These are phyloP conservation scores for Galbula dea DNA, from an alignment of 2,113 vertebrate genomes.

Conservation along the genomic window DNA sequence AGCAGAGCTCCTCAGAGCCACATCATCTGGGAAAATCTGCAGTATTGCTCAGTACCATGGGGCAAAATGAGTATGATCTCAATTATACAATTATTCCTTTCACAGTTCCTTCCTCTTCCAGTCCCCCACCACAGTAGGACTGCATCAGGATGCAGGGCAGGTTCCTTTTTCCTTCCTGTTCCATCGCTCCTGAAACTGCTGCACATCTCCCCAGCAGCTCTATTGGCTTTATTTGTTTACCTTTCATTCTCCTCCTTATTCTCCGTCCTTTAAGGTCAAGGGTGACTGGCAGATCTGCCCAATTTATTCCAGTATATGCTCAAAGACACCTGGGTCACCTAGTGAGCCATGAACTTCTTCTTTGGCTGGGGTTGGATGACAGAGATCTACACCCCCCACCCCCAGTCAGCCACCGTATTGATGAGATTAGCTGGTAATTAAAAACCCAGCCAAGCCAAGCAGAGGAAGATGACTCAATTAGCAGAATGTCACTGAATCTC, in stretches of 20 bases:
- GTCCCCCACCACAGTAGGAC: neutral
- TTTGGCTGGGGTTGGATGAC: neutral
- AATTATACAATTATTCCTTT: neutral
- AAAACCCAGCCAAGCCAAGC: slow-evolving; percentile 85
- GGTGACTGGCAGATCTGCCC: neutral
- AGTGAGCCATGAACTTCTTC: slow-evolving; percentile 6
- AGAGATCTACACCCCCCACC: slow-evolving; percentile 17
- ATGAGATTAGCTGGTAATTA: slow-evolving; percentile 97
- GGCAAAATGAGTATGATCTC: neutral
- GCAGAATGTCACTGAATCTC: slow-evolving; percentile 89
- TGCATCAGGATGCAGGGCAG: slow-evolving; percentile 36
- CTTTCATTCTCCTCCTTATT: neutral
- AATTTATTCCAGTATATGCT: neutral
- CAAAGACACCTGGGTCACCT: slow-evolving; percentile 8
- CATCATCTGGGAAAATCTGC: neutral
- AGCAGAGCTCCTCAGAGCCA: neutral
- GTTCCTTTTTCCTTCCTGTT: neutral
- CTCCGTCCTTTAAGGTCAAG: neutral
- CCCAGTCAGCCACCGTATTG: slow-evolving; percentile 81
- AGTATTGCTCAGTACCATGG: neutral
- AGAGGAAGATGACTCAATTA: slow-evolving; percentile 77
- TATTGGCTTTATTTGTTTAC: neutral
- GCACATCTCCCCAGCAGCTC: neutral
- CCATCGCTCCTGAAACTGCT: neutral
- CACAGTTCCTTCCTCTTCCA: neutral